Percentiles rank a stretch among this genome's conserved stretches.
These are phyloP conservation scores for Lepidocyrtoides sp. DNA, from an alignment of 2,888 invertebrate genomes.

Conservation along the genomic window DNA sequence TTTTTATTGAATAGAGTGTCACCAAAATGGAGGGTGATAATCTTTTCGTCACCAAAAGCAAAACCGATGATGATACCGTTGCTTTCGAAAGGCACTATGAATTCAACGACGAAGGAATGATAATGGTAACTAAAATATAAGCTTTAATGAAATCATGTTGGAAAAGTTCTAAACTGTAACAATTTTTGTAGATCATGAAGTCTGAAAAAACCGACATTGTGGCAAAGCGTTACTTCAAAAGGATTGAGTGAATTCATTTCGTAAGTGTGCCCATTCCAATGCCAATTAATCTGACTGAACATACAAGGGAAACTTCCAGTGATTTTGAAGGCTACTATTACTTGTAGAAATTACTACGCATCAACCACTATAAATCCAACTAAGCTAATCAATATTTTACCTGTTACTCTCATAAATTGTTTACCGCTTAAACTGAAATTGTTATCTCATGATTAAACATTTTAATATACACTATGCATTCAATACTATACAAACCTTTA, in stretches of 20 bases:
- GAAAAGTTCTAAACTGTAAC: no score
- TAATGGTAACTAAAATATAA: conserved; percentile 85
- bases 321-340: not conserved
- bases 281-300: not conserved
- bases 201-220: conserved; percentile 67
- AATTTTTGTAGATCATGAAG: conserved; percentile 80
- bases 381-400: no score
- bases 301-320: not conserved
- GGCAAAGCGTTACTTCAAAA: conserved; percentile 82
- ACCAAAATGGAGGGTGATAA: conserved; percentile 75
- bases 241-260: conserved; percentile 24
- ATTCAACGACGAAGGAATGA: conserved; percentile 86
- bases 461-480: no score
- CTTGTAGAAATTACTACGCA: no score
- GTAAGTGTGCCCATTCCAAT: not conserved
- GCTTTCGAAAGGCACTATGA: conserved; percentile 87
- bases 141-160: not conserved
- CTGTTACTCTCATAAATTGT: no score
- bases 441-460: no score
- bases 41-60: conserved; percentile 75
- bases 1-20: conserved; percentile 67
- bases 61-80: conserved; percentile 85
- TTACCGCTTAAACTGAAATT: no score
- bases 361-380: no score
- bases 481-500: no score